Percentiles rank a stretch among this genome's conserved stretches.
Evolutionary conservation across 2,888 invertebrate species (phyloP).

Genomic region (Zygothrica quintamaculata): DNA sequence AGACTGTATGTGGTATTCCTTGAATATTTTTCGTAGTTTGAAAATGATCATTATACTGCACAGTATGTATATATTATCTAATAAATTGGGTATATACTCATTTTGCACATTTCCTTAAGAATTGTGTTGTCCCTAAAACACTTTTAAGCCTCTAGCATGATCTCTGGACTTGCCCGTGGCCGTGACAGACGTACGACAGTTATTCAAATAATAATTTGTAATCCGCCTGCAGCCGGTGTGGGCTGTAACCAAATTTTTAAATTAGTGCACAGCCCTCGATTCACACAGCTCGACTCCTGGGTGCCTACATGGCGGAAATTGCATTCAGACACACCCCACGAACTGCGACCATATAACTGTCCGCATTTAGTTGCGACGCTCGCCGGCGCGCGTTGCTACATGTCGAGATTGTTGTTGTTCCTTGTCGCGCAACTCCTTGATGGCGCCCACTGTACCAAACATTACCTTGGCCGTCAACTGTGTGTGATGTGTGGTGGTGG

Average conservation of each 20-base stretch:
- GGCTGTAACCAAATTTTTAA: constrained; percentile 8
- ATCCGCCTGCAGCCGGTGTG: neutral
- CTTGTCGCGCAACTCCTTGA: constrained; percentile 90
- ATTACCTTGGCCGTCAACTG: constrained; percentile 90
- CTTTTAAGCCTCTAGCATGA: constrained; percentile 74
- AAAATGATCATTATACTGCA: neutral
- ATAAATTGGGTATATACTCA: constrained; percentile 17
- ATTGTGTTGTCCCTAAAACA: constrained; percentile 53
- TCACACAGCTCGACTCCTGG: constrained; percentile 13
- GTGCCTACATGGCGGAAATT: constrained; percentile 10
- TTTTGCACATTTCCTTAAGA: constrained; percentile 28
- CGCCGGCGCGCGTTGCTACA: constrained; percentile 83
- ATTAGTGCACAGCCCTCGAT: constrained; percentile 38
- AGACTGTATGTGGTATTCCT: constrained; percentile 3
- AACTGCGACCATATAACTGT: constrained; percentile 13
- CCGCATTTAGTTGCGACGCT: constrained; percentile 81
- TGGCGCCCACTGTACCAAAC: constrained; percentile 90
- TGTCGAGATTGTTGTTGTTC: constrained; percentile 88
- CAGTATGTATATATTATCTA: constrained; percentile 53
- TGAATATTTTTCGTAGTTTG: neutral
- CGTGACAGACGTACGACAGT: constrained; percentile 17
- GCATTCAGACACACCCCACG: constrained; percentile 16
- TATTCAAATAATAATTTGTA: constrained; percentile 1
- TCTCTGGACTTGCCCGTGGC: constrained; percentile 20
- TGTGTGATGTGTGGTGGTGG: constrained; percentile 71